These are phyloP conservation scores for Fukomys damarensis DNA, from an alignment of 2,113 vertebrate genomes.

Conservation along the genomic window DNA sequence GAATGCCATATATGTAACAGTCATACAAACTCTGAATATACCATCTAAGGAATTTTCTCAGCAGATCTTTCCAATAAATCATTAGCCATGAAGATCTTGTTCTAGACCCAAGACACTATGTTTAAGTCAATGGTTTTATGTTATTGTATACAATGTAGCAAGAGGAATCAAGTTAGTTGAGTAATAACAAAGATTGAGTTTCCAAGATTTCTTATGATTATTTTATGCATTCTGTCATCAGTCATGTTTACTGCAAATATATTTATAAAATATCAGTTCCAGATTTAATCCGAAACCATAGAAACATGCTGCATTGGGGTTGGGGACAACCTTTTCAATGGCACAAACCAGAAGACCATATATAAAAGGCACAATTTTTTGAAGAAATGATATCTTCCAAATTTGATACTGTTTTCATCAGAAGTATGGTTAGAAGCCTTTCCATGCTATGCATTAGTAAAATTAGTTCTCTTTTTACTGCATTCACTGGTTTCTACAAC, in stretches of 20 bases:
- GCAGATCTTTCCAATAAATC: background rate
- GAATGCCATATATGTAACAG: background rate
- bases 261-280: background rate
- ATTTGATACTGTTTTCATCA: background rate
- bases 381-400: background rate
- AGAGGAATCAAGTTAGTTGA: background rate
- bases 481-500: background rate
- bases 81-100: background rate
- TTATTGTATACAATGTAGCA: background rate
- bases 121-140: background rate
- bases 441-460: background rate
- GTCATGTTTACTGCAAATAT: background rate
- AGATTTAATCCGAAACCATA: background rate
- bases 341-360: background rate
- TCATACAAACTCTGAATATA: background rate
- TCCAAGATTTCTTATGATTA: background rate
- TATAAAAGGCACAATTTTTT: background rate
- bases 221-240: background rate
- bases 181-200: background rate
- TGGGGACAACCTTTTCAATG: background rate
- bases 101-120: background rate
- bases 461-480: background rate
- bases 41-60: background rate
- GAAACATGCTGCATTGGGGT: background rate
- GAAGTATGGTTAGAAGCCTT: background rate